phyloP scores from a whole-genome alignment of 2,113 vertebrate species.

The Tauraco erythrolophus region DNA sequence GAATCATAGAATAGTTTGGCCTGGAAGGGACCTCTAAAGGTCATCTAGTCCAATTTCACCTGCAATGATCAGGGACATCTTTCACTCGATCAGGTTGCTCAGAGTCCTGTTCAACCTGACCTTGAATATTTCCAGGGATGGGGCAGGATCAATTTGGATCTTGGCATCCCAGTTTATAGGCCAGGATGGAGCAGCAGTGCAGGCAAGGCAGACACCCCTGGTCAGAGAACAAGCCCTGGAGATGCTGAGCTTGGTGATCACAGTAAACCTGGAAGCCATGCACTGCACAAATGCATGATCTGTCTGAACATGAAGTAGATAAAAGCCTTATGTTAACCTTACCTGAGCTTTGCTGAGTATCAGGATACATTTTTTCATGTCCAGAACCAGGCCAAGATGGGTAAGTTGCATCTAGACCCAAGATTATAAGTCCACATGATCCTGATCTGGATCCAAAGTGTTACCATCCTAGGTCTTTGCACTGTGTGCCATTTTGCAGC shows the following conservation, averaged over 20 bases:
- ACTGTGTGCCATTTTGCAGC: neutral
- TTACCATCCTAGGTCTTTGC: neutral
- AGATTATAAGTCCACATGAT: neutral
- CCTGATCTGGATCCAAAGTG: neutral
- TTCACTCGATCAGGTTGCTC: neutral
- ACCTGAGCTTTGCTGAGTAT: neutral
- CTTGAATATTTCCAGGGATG: neutral
- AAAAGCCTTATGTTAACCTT: neutral
- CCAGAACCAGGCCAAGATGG: neutral
- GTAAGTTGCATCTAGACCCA: neutral
- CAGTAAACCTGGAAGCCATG: neutral
- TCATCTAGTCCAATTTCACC: neutral
- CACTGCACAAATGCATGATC: neutral
- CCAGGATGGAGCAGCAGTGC: neutral
- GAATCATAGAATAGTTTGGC: neutral
- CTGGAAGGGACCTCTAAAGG: neutral
- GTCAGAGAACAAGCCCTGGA: neutral
- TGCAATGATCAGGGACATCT: neutral
- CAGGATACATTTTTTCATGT: neutral
- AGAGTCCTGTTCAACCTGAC: neutral
- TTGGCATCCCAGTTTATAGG: neutral
- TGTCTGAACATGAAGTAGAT: neutral
- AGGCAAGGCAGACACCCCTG: neutral
- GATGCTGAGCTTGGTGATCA: neutral
- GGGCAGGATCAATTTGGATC: neutral